Evolutionary conservation across 1,140 invertebrate genomes (phyloP), one percentile per base, ranked within the genome.

Genomic region (Melipona quadrifasciata): DNA sequence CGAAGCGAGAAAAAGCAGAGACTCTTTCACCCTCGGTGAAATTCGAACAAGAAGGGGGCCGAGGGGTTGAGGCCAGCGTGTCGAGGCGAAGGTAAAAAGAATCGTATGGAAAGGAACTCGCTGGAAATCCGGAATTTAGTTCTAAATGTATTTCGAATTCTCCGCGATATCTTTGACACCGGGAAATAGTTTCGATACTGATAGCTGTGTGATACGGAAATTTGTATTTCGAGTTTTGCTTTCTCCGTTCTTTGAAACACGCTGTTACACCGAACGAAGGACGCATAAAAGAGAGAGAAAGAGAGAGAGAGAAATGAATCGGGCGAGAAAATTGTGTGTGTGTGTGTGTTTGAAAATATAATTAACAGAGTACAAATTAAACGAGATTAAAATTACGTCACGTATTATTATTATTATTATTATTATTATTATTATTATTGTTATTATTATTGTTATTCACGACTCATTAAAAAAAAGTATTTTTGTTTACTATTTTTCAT

Each of bases 1-100:
- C 53, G 73, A 67, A 58, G 14, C 74, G 57, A 64, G 77, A 89
- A 89, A 86, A 89, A 89, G 87, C 84, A 58, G 87, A 65, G 70
- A 78, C 55, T 86, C 47, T 79, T 73, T 85, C 57, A 47, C 24
- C 14, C 34, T 21, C 39, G 39, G n/a, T 58, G 58, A 82, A 89
- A 86, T 86, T 86, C 55, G 55, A 4, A 3, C 5, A 11, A 10
- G 16, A n/a, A 34, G 6, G 2, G 19, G n/a, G 0, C 31, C 2
- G 10, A 47, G 14, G 17, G 8, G 5, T 6, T 31, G 31, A 31
- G 31, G 17, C n/a, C 34, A 70, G 11, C 24, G 24, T 58, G 57
- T 55, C 34, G 39, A 51, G 34, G 57, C 34, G 51, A 58, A 58
- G 75, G 58, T 39, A 34, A 53, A 65, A 73, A 55, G 71, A 73